Evolutionary conservation across 2,888 invertebrate genomes (phyloP), one percentile per base, ranked within the genome.

Genomic region (Ennomos erosarius): DNA sequence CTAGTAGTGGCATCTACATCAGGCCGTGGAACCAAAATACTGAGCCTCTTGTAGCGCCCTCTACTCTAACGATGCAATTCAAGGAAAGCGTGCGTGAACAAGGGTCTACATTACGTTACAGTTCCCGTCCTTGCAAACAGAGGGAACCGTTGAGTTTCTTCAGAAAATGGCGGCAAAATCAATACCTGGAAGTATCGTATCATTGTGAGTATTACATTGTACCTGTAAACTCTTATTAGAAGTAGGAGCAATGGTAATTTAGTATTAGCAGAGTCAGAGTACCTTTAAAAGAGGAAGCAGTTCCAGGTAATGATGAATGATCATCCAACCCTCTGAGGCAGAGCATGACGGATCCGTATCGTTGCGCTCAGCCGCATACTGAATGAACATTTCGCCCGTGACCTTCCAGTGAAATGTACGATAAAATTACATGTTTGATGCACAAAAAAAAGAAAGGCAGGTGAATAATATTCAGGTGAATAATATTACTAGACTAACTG

Each of bases 281-380:
- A 62, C 55, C 49, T 60, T 55, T 58, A 60, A 62, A 59, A 64
- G 55, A 66, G 51, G 51, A 62, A 52, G 63, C 59, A 52, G 68
- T 66, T 68, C 53, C 45, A 61, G 55, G 49, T 67, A 65, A 53
- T 66, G 63, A 67, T 60, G 66, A 67, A 67, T 65, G 69, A 67
- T 69, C 65, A 68, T 68, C 63, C 68, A 62, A 65, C 67, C 67
- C 67, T 64, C 51, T 40, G 60, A 65, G 67, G 55, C 61, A 72
- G 74, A 82, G 75, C 88, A 74, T 87, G 85, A 85, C 87, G 82
- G 82, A 79, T 71, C 69, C 81, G 76, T 78, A 76, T 76, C 80
- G 80, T 70, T 83, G 83, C 82, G 75, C 80, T 81, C 75, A 76
- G 76, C 75, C 82, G 82, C 79, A 74, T 76, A 74, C 51, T 59